Base-by-base conservation (phyloP, 2,113 vertebrate species). In the Eupsittula cactorum region DNA sequence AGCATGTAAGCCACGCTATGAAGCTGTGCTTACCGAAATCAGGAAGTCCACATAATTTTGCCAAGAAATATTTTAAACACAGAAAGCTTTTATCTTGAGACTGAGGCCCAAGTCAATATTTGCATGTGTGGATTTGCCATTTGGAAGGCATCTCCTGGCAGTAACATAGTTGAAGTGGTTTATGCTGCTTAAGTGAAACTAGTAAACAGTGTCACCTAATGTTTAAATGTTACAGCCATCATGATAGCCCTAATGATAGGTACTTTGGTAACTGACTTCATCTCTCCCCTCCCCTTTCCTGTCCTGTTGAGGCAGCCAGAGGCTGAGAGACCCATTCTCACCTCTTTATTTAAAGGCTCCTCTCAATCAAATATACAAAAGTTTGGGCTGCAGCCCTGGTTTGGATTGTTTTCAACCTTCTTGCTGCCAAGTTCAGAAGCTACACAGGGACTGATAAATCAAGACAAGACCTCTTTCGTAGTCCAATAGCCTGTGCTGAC, bases 1-100 rank as follows among this genome's bases (percentile, higher is more conserved):
- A 81, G 28, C 23, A 23, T 0, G 0, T 33, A 41, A 76, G 10
- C 37, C 7, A 4, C 0, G 1, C 15, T 25, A 27, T 24, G 31
- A 63, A 74, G 7, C 25, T 50, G 15, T 55, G 23, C 16, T 73
- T 47, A 11, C 24, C 59, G 13, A 92, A 50, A 41, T 16, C 1
- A 1, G 65, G 10, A 17, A 77, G 14, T 31, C 28, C 27, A 44
- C 13, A 5, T 18, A 0, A 41, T 39, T 63, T 86, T 74, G 5
- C 16, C 37, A 41, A 52, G 10, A 53, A 59, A 5, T 9, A 7
- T 52, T 59, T 80, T 31, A 31, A 59, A 11, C 11, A n/a, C 7
- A 41, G 6, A 65, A 74, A 80, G 6, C 8, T 91, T 80, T 41
- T 18, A 4, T 49, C 50, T 81, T 74, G n/a, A 63, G 21, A 31